Conservation (phyloP, 2,113 vertebrate genomes). For the Anarrhichthys ocellatus region DNA sequence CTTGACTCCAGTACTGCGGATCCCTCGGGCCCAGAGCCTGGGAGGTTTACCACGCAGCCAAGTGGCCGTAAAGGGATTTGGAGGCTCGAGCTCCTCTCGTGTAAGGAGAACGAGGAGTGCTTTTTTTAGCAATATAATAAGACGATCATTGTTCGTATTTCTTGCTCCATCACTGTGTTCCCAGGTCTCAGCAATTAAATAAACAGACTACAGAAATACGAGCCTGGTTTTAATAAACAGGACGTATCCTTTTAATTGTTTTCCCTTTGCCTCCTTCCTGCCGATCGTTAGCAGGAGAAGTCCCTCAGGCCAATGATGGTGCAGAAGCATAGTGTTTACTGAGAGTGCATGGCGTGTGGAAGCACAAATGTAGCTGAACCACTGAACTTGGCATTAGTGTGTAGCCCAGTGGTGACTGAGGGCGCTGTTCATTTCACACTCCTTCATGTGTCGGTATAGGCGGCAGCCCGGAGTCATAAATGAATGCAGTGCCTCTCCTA, state of each 20-base stretch:
- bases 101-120: conserved; percentile 22
- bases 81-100: conserved; percentile 19
- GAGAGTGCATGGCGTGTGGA: not conserved
- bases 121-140: conserved; percentile 32
- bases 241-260: not conserved
- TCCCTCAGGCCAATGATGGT: not conserved
- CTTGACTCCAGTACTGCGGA: conserved; percentile 40
- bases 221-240: not conserved
- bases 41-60: conserved; percentile 60
- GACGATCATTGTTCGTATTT: conserved; percentile 22
- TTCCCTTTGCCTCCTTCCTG: not conserved
- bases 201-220: not conserved
- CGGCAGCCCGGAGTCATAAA: conserved; percentile 35
- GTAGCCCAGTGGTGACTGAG: conserved; percentile 10
- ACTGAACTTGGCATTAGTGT: conserved; percentile 4
- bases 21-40: conserved; percentile 39
- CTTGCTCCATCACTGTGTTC: not conserved
- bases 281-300: not conserved
- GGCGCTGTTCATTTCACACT: conserved; percentile 40
- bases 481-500: conserved; percentile 45
- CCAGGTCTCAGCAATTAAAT: not conserved
- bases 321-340: not conserved
- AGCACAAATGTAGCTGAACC: not conserved
- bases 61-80: conserved; percentile 72
- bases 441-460: conserved; percentile 32